These are phyloP conservation scores for Drosophila mayaguana DNA, from an alignment of 2,888 invertebrate species.

Conservation along the genomic window DNA sequence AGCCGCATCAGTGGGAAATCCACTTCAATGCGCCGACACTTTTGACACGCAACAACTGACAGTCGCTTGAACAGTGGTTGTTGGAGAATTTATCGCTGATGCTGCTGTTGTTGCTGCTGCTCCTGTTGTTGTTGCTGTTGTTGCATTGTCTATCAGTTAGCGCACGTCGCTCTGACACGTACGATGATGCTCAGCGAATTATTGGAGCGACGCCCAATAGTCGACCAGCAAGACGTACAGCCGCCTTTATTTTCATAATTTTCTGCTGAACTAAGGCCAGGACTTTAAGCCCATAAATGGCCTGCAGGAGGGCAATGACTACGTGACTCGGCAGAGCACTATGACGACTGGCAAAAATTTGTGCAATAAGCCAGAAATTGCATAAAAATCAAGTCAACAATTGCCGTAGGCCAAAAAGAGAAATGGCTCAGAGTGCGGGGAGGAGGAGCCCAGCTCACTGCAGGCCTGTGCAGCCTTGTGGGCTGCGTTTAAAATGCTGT, in stretches of 20 bases:
- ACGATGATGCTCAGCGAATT: constrained; percentile 7
- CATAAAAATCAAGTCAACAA: constrained; percentile 71
- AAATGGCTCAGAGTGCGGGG: background rate
- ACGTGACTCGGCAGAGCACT: constrained; percentile 55
- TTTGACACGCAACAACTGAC: constrained; percentile 69
- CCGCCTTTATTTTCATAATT: constrained; percentile 56
- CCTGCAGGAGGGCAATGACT: background rate
- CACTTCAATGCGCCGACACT: constrained; percentile 56
- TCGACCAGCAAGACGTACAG: constrained; percentile 47
- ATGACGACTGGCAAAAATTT: constrained; percentile 45
- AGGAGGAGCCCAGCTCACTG: constrained; percentile 15
- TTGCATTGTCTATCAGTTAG: constrained; percentile 54
- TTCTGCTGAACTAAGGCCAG: constrained; percentile 20
- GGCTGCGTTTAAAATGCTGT: constrained; percentile 60
- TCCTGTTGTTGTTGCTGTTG: constrained; percentile 3
- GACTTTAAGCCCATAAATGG: constrained; percentile 52
- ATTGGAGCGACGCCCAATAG: constrained; percentile 13
- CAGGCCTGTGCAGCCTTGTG: constrained; percentile 22
- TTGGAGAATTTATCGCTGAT: background rate
- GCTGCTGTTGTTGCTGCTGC: background rate
- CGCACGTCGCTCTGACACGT: constrained; percentile 5
- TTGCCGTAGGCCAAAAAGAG: constrained; percentile 13
- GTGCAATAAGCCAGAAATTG: constrained; percentile 75
- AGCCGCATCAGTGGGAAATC: constrained; percentile 54
- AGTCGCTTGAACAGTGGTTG: constrained; percentile 45